phyloP scores from a whole-genome alignment of 2,113 vertebrate species.

The Sterna hirundo region DNA sequence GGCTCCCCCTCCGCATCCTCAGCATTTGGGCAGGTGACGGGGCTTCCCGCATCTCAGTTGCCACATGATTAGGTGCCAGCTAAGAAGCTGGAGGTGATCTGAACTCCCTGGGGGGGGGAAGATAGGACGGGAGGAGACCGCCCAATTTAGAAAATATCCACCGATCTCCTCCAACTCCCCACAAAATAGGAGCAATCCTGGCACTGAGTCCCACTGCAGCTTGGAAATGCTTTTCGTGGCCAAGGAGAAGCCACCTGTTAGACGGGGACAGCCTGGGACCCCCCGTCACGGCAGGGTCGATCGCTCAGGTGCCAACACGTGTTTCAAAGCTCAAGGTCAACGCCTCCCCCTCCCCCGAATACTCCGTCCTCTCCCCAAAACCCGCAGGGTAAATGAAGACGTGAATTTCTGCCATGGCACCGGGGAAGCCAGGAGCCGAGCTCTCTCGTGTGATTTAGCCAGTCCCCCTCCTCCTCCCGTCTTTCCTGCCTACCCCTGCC shows the following conservation, averaged over 20 bases:
- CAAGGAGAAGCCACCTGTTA: not conserved
- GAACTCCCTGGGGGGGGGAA: not conserved
- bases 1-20: not conserved
- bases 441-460: not conserved
- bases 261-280: not conserved
- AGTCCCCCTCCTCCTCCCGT: not conserved
- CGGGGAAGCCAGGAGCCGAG: not conserved
- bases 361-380: not conserved
- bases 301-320: not conserved
- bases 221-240: not conserved
- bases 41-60: not conserved
- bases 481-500: not conserved
- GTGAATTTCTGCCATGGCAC: not conserved
- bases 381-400: not conserved
- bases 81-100: not conserved
- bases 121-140: not conserved
- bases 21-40: not conserved
- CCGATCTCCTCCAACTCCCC: fast-evolving
- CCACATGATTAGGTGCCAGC: not conserved
- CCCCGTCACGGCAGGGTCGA: fast-evolving
- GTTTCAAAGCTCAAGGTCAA: not conserved
- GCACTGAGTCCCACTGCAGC: not conserved
- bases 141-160: not conserved
- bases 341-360: not conserved
- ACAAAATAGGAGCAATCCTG: not conserved